phyloP scores from a whole-genome alignment of 2,797 vertebrate species.

The Microctenopoma steveboyesi region DNA sequence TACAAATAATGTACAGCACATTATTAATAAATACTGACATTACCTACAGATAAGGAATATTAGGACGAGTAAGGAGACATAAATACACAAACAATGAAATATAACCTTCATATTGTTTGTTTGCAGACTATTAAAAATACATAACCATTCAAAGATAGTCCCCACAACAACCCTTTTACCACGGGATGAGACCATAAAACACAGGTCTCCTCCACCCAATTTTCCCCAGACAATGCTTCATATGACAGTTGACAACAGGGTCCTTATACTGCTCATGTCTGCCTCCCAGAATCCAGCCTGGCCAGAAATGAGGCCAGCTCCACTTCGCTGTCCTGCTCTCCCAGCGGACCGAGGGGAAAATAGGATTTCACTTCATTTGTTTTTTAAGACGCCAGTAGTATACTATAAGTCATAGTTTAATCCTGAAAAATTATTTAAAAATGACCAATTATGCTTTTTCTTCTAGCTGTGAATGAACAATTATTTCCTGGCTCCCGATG shows the following conservation, averaged over 20 bases:
- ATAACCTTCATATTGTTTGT: conserved; percentile 20
- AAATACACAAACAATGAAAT: neutral
- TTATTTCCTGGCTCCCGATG: conserved; percentile 17
- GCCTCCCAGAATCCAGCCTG: conserved; percentile 48
- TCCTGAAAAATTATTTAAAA: conserved; percentile 72
- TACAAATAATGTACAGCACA: neutral
- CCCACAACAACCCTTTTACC: conserved; percentile 18
- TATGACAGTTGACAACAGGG: conserved; percentile 50
- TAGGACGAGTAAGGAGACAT: neutral
- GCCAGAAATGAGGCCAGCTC: conserved; percentile 58
- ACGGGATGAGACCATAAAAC: conserved; percentile 32
- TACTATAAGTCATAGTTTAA: conserved; percentile 69
- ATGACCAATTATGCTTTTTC: conserved; percentile 61
- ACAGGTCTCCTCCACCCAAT: conserved; percentile 50
- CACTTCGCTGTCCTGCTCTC: conserved; percentile 57
- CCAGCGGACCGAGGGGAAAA: conserved; percentile 60
- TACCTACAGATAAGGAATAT: neutral
- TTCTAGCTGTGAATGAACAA: conserved; percentile 43
- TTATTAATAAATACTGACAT: neutral
- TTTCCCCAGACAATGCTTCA: conserved; percentile 30
- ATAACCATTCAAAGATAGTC: neutral
- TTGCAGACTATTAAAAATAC: conserved; percentile 6
- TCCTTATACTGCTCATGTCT: conserved; percentile 34
- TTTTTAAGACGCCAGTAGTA: conserved; percentile 66
- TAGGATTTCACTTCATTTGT: conserved; percentile 62